Conservation (phyloP, 2,888 invertebrate species). For the Euzetes globulus region DNA sequence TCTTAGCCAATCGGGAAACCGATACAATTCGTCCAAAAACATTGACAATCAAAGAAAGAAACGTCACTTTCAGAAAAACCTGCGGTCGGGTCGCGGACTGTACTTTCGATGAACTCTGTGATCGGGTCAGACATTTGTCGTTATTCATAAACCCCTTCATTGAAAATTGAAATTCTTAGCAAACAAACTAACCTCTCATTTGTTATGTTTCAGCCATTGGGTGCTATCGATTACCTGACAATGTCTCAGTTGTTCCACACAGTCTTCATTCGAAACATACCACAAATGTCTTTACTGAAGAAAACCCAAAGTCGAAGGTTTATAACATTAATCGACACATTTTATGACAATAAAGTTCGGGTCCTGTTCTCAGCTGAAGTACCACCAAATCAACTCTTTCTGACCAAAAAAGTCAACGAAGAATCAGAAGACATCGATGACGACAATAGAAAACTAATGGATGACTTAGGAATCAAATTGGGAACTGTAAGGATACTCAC, state of each 20-base stretch:
- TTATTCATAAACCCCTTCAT: too few relatives aligned
- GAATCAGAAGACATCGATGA: constrained; percentile 54
- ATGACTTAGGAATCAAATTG: constrained; percentile 72
- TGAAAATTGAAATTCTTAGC: too few relatives aligned
- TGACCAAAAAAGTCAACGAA: constrained; percentile 49
- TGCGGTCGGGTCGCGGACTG: constrained; percentile 87
- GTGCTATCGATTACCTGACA: constrained; percentile 88
- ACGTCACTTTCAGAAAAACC: constrained; percentile 73
- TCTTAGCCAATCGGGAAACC: constrained; percentile 76
- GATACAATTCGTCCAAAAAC: constrained; percentile 74
- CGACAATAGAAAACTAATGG: constrained; percentile 81
- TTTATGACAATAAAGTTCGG: constrained; percentile 78
- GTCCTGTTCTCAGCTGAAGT: constrained; percentile 76
- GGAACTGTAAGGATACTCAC: constrained; percentile 46
- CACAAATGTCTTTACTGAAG: constrained; percentile 66
- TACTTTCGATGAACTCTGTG: constrained; percentile 81
- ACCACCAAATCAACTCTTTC: constrained; percentile 67
- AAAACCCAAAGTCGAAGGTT: constrained; percentile 87
- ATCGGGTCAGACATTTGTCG: constrained; percentile 60
- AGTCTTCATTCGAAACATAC: constrained; percentile 80
- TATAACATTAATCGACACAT: constrained; percentile 90
- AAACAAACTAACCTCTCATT: too few relatives aligned
- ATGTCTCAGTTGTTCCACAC: constrained; percentile 85
- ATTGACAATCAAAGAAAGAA: constrained; percentile 77
- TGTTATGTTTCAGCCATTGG: constrained; percentile 61